Conservation (phyloP, 2,113 vertebrate species). For the Pseudonaja textilis region DNA sequence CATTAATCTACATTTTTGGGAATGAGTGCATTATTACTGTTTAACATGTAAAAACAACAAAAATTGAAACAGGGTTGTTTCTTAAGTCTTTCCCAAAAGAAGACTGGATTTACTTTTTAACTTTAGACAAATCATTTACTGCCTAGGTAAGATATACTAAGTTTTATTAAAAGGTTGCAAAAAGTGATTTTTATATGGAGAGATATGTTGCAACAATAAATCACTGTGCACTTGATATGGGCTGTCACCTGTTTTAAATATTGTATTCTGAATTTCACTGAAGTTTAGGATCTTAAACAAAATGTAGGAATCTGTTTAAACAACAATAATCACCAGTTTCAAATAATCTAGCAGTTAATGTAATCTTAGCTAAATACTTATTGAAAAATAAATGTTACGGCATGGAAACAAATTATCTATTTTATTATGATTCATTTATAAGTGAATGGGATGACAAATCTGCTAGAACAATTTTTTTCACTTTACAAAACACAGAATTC, state of each 20-base stretch:
- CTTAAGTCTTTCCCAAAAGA: neutral
- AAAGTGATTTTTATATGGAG: neutral
- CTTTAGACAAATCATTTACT: neutral
- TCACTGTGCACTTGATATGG: neutral
- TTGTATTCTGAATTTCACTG: neutral
- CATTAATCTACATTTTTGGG: neutral
- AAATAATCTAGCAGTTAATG: neutral
- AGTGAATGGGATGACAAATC: neutral
- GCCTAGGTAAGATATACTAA: neutral
- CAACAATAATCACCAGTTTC: neutral
- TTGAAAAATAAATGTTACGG: neutral
- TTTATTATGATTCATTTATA: neutral
- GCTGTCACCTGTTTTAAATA: neutral
- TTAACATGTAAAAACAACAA: neutral
- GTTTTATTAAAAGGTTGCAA: neutral
- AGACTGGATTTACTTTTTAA: neutral
- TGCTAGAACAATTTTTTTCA: neutral
- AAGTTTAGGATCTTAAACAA: neutral
- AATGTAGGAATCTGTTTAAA: neutral
- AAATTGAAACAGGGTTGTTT: neutral
- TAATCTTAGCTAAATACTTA: neutral
- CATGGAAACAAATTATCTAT: neutral
- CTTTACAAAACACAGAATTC: neutral
- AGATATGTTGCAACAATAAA: neutral
- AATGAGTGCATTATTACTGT: neutral